Percentiles rank a stretch among this genome's conserved stretches.
Evolutionary conservation across 2,113 vertebrate species (phyloP).

Genomic region (Phalacrocorax brasilianus): DNA sequence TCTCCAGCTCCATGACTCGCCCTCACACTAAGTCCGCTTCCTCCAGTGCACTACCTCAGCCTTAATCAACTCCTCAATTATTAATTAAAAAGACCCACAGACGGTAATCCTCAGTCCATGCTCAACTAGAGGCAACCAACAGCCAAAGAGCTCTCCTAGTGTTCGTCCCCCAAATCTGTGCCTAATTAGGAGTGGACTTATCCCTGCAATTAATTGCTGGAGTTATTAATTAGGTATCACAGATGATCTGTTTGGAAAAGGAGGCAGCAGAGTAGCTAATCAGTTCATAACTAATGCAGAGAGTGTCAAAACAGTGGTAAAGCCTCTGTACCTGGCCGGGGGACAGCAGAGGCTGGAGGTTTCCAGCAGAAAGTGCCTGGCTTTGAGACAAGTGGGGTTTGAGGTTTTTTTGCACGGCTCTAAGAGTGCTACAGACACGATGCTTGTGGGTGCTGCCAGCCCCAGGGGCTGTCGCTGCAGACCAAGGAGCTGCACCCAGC

Average conservation of each 20-base stretch:
- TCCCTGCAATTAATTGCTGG: not conserved
- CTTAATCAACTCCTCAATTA: not conserved
- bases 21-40: rapidly evolving
- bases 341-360: not conserved
- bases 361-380: not conserved
- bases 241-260: not conserved
- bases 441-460: not conserved
- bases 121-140: not conserved
- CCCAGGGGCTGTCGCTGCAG: not conserved
- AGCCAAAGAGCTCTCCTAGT: not conserved
- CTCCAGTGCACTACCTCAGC: not conserved
- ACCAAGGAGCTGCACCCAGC: not conserved
- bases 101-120: not conserved
- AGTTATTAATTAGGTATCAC: not conserved
- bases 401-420: not conserved
- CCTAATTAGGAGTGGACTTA: slow-evolving; percentile 3
- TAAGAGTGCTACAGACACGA: not conserved
- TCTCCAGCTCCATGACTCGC: not conserved
- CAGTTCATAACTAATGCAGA: rapidly evolving
- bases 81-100: not conserved
- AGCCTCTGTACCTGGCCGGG: not conserved
- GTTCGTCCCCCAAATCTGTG: not conserved
- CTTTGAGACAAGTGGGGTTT: not conserved
- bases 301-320: rapidly evolving
- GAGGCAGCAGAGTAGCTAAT: not conserved